A percentile compares a stretch with the other conserved stretches of the same genome.
Conservation (phyloP, 2,113 vertebrate genomes). For the Pterocles gutturalis region DNA sequence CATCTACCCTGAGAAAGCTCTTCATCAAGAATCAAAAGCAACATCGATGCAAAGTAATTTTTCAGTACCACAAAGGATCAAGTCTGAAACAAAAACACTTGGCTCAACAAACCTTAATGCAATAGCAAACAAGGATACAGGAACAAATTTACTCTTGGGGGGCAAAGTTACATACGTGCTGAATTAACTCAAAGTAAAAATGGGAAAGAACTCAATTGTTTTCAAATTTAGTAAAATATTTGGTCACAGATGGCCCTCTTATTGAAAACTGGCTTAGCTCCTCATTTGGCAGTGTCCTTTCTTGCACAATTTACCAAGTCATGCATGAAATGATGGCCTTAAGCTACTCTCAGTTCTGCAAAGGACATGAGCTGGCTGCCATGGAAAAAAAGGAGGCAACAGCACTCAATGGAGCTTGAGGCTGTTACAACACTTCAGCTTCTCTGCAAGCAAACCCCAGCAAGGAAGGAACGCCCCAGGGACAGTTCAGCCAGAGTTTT, state of each 20-base stretch:
- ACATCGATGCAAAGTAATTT: not conserved
- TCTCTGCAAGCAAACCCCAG: not conserved
- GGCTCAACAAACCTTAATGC: not conserved
- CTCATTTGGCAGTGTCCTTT: slow-evolving; percentile 68
- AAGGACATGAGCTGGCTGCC: slow-evolving; percentile 56
- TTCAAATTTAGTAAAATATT: slow-evolving; percentile 47
- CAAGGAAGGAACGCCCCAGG: not conserved
- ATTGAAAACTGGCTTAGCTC: slow-evolving; percentile 67
- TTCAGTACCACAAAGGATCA: not conserved
- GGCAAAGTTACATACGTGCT: not conserved
- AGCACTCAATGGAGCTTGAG: not conserved
- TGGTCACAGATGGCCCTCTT: slow-evolving; percentile 76
- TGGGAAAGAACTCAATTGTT: not conserved
- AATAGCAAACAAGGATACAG: not conserved
- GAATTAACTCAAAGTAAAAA: not conserved
- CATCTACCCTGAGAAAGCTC: not conserved
- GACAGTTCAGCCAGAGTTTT: not conserved
- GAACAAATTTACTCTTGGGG: not conserved
- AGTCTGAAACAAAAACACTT: not conserved
- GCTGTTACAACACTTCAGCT: not conserved
- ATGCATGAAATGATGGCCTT: slow-evolving; percentile 68
- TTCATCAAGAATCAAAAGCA: not conserved
- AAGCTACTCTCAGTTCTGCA: slow-evolving; percentile 58
- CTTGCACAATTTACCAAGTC: slow-evolving; percentile 71
- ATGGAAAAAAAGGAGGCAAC: not conserved